Base-by-base conservation (phyloP, 1,140 invertebrate genomes). In the Chrysomallon squamiferum region DNA sequence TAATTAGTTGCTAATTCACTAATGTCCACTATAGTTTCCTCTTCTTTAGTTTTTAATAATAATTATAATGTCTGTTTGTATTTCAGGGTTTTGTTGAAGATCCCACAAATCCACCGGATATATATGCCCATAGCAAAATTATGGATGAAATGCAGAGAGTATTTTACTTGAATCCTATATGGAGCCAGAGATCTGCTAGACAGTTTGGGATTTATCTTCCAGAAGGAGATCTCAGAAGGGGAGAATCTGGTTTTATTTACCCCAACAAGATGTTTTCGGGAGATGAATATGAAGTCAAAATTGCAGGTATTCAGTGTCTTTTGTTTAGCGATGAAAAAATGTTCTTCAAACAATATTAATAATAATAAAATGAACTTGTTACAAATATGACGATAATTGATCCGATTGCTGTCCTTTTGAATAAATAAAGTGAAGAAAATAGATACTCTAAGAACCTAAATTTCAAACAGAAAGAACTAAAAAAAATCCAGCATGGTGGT, bases 261-360 rank as follows among this genome's bases (percentile, higher is more conserved):
- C 76, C 78, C 0, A 73, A 72, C 60, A 72, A 69, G 50, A 66
- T 78, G 59, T 62, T 79, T 3, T 33, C 62, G 2, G 54, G 66
- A 18, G 56, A 65, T n/a, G 32, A 66, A 25, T 63, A 65, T 11
- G 63, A 74, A 32, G 25, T 73, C 0, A 66, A 27, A 11, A 29
- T 77, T 45, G 76, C 76, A 62, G 76, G 76, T 75, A 38, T 5
- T n/a, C n/a, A n/a, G n/a, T n/a, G n/a, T n/a, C n/a, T n/a, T n/a
- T n/a, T n/a, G n/a, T n/a, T n/a, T n/a, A n/a, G n/a, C n/a, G n/a
- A n/a, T n/a, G n/a, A n/a, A n/a, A n/a, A n/a, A n/a, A n/a, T n/a
- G n/a, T n/a, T n/a, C n/a, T n/a, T n/a, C n/a, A n/a, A n/a, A n/a
- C n/a, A n/a, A n/a, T n/a, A n/a, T n/a, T n/a, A n/a, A n/a, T n/a